Conservation (phyloP, 2,888 invertebrate species). For the Campoplex capitator region DNA sequence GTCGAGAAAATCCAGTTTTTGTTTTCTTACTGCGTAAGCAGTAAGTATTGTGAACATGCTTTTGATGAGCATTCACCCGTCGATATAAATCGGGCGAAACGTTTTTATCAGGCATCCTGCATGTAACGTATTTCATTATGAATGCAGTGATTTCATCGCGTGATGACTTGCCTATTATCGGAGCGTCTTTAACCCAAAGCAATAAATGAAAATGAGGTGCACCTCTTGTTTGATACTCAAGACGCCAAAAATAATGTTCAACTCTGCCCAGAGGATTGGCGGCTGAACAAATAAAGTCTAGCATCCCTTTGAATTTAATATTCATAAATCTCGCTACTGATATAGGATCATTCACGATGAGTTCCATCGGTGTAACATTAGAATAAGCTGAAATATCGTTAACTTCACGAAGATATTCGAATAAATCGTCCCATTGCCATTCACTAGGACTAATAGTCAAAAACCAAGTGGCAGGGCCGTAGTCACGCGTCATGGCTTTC, state of each 20-base stretch:
- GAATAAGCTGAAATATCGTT: constrained; percentile 68
- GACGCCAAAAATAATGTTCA: constrained; percentile 64
- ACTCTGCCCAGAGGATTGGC: constrained; percentile 72
- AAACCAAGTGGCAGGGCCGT: constrained; percentile 74
- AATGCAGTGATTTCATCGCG: no score
- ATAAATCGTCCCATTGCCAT: constrained; percentile 72
- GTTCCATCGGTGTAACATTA: constrained; percentile 62
- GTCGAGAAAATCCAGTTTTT: neutral
- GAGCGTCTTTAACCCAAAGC: no score
- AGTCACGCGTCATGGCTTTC: constrained; percentile 69
- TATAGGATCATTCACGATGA: constrained; percentile 77
- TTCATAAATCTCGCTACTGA: constrained; percentile 78
- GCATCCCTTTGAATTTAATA: constrained; percentile 75
- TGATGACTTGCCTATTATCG: no score
- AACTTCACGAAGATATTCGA: constrained; percentile 58
- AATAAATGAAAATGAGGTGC: no score
- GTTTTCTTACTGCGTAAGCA: constrained; percentile 25
- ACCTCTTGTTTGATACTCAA: no score
- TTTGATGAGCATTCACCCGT: constrained; percentile 46
- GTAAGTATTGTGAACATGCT: constrained; percentile 36
- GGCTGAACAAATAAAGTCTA: constrained; percentile 74
- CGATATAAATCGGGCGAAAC: constrained; percentile 67
- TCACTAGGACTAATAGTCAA: constrained; percentile 68
- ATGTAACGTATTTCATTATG: no score
- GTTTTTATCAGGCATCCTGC: constrained; percentile 9